A percentile compares a stretch with the other conserved stretches of the same genome.
Evolutionary conservation across 2,797 vertebrate species (phyloP).

Genomic region (Knipowitschia caucasica): DNA sequence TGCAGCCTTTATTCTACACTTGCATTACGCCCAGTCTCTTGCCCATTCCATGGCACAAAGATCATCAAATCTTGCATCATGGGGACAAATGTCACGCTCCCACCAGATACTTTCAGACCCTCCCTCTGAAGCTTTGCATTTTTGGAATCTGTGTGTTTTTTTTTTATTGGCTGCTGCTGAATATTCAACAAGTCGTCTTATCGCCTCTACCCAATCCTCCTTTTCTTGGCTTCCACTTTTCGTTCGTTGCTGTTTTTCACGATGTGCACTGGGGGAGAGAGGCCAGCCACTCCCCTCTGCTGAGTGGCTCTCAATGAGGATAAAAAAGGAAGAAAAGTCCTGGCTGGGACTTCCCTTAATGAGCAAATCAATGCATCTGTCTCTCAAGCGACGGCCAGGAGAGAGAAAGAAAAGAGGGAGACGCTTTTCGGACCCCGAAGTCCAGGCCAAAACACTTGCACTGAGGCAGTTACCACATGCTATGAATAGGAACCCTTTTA

Average conservation of each 20-base stretch:
- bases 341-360: constrained; percentile 73
- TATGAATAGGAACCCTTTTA: constrained; percentile 74
- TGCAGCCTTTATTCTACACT: constrained; percentile 34
- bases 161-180: constrained; percentile 76
- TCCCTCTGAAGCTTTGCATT: constrained; percentile 23
- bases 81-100: constrained; percentile 75
- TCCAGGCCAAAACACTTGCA: constrained; percentile 77
- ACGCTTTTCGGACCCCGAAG: constrained; percentile 61
- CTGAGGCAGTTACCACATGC: constrained; percentile 71
- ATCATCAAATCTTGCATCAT: constrained; percentile 62
- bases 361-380: constrained; percentile 82
- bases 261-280: constrained; percentile 79
- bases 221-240: constrained; percentile 45
- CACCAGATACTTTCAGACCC: constrained; percentile 44
- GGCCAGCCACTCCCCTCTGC: constrained; percentile 76
- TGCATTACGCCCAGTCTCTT: constrained; percentile 46
- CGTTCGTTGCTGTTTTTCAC: constrained; percentile 68
- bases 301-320: constrained; percentile 73
- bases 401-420: constrained; percentile 56
- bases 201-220: constrained; percentile 45
- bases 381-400: constrained; percentile 64
- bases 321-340: constrained; percentile 68
- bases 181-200: constrained; percentile 77
- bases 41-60: constrained; percentile 27
- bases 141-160: constrained; percentile 75